These are phyloP conservation scores for Argyra leucocephala DNA, from an alignment of 2,888 invertebrate genomes.

Conservation along the genomic window DNA sequence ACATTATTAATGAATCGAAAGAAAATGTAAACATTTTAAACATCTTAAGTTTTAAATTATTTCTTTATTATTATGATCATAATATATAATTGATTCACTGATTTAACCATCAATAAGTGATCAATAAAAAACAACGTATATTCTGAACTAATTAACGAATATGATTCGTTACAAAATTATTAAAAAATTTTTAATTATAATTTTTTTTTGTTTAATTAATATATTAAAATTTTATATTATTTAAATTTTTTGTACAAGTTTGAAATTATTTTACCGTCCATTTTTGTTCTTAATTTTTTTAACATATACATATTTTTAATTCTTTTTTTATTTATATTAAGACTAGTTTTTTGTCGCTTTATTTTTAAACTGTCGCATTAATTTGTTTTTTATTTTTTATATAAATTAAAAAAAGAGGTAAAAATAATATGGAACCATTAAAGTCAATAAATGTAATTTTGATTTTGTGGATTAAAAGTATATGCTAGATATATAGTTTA, in stretches of 20 bases:
- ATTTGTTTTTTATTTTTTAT: neutral
- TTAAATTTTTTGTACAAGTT: neutral
- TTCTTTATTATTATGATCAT: too few relatives aligned
- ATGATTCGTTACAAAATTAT: neutral
- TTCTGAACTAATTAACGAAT: neutral
- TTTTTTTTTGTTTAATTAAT: neutral
- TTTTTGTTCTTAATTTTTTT: neutral
- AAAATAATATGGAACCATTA: too few relatives aligned
- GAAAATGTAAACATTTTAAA: too few relatives aligned
- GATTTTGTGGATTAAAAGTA: too few relatives aligned
- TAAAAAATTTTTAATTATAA: neutral
- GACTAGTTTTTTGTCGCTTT: neutral
- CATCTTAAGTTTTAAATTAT: too few relatives aligned
- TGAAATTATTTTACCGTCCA: neutral
- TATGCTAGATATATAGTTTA: neutral
- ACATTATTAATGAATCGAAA: too few relatives aligned
- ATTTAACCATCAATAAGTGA: neutral
- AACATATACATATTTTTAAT: neutral
- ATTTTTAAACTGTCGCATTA: neutral
- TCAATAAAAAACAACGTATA: neutral
- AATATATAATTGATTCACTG: too few relatives aligned
- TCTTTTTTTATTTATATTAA: neutral
- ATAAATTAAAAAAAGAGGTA: too few relatives aligned
- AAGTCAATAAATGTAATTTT: too few relatives aligned
- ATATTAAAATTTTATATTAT: neutral